A percentile compares a stretch with the other conserved stretches of the same genome.
These are phyloP conservation scores for Adineta ricciae DNA, from an alignment of 2,888 invertebrate genomes.

Conservation along the genomic window DNA sequence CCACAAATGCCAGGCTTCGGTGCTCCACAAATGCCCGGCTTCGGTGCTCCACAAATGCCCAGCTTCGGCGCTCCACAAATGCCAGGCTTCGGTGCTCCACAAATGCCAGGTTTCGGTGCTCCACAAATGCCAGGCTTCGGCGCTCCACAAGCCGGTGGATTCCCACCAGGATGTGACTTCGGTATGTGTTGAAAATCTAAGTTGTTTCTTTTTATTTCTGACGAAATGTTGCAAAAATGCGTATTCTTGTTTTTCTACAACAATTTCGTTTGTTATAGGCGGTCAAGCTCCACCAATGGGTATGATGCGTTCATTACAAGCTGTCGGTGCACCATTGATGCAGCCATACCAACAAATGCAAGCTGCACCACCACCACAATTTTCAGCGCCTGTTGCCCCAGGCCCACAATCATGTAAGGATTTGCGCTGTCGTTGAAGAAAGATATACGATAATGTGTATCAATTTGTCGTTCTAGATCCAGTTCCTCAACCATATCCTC, in stretches of 20 bases:
- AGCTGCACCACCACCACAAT: not conserved
- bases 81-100: not conserved
- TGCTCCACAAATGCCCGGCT: no score
- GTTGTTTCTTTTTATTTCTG: no score
- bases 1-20: no score
- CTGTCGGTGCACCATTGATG: not conserved
- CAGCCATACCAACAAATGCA: not conserved
- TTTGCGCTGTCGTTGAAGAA: not conserved
- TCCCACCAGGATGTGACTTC: no score
- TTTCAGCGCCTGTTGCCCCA: not conserved
- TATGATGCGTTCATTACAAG: not conserved
- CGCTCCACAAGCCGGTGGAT: no score
- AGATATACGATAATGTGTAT: no score
- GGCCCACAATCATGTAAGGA: not conserved
- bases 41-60: no score
- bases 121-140: not conserved
- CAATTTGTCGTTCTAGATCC: not conserved
- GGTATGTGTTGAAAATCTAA: no score
- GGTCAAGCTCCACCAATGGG: not conserved
- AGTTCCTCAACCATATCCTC: not conserved
- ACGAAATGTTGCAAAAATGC: no score
- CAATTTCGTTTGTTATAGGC: not conserved
- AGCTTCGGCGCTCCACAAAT: not conserved
- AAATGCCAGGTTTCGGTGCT: not conserved
- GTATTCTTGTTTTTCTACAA: no score